Evolutionary conservation across 2,888 invertebrate species (phyloP).

Genomic region (Agrotis ipsilon): DNA sequence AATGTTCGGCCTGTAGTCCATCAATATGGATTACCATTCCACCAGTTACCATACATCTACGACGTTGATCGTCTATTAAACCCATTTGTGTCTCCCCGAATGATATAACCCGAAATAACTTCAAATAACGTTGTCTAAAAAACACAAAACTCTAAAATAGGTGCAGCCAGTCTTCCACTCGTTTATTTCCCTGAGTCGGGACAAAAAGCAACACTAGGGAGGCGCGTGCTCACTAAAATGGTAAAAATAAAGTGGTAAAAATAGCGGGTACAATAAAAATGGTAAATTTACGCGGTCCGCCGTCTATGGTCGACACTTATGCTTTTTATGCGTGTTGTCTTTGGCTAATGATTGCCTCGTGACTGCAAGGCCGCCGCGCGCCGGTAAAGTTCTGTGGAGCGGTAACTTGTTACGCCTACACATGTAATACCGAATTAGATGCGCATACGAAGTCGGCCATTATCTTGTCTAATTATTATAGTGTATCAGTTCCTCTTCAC

Average conservation of each 20-base stretch:
- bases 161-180: slow-evolving; percentile 62
- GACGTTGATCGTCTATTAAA: slow-evolving; percentile 58
- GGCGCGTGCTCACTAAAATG: slow-evolving; percentile 86
- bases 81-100: slow-evolving; percentile 62
- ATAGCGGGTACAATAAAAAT: slow-evolving; percentile 88
- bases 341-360: slow-evolving; percentile 86
- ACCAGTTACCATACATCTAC: slow-evolving; percentile 52
- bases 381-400: slow-evolving; percentile 71
- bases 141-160: slow-evolving; percentile 70
- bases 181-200: slow-evolving; percentile 73
- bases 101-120: slow-evolving; percentile 66
- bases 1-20: slow-evolving; percentile 4
- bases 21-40: slow-evolving; percentile 36
- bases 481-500: slow-evolving; percentile 40
- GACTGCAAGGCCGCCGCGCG: slow-evolving; percentile 73
- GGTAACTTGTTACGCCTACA: slow-evolving; percentile 65
- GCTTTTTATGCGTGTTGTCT: slow-evolving; percentile 90
- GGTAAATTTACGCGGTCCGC: slow-evolving; percentile 88
- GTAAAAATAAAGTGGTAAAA: slow-evolving; percentile 85
- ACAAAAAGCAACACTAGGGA: slow-evolving; percentile 81
- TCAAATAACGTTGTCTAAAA: slow-evolving; percentile 61
- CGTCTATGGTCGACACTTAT: slow-evolving; percentile 86
- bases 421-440: slow-evolving; percentile 54
- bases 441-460: slow-evolving; percentile 34
- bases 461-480: slow-evolving; percentile 52